Evolutionary conservation across 2,113 vertebrate genomes (phyloP).

Genomic region (Pachypanchax playfairii): DNA sequence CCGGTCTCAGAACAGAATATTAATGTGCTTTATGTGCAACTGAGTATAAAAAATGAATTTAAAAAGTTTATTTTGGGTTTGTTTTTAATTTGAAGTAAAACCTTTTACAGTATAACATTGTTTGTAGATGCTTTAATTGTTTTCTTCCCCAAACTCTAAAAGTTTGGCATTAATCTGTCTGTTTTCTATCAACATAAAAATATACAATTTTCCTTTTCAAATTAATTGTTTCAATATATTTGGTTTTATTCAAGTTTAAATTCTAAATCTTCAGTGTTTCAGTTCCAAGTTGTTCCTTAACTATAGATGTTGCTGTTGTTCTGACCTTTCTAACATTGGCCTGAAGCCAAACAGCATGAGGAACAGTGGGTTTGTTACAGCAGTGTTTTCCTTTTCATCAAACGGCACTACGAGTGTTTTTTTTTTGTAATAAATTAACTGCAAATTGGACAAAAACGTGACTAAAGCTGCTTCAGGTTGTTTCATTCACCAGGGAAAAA

Average conservation of each 20-base stretch:
- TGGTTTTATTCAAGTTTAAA: no score
- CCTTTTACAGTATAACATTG: not conserved
- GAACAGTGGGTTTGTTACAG: not conserved
- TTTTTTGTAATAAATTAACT: slow-evolving; percentile 9
- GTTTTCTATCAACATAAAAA: no score
- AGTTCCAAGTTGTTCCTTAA: not conserved
- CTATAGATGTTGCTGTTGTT: not conserved
- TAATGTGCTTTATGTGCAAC: not conserved
- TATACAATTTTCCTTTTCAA: no score
- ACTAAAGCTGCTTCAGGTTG: not conserved
- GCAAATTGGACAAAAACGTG: not conserved
- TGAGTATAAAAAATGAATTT: not conserved
- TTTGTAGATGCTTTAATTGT: not conserved
- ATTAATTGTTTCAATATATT: not conserved
- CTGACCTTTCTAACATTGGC: not conserved
- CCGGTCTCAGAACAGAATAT: slow-evolving; percentile 15
- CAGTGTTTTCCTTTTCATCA: slow-evolving; percentile 18
- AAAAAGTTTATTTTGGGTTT: not conserved
- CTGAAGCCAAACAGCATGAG: slow-evolving; percentile 26
- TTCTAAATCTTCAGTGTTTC: not conserved
- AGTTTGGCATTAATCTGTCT: no score
- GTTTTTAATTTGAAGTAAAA: no score
- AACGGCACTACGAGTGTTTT: no score
- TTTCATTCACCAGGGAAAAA: no score
- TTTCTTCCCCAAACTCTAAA: no score